Evolutionary conservation across 2,888 invertebrate genomes (phyloP).

Genomic region (Xestobium rufovillosum): DNA sequence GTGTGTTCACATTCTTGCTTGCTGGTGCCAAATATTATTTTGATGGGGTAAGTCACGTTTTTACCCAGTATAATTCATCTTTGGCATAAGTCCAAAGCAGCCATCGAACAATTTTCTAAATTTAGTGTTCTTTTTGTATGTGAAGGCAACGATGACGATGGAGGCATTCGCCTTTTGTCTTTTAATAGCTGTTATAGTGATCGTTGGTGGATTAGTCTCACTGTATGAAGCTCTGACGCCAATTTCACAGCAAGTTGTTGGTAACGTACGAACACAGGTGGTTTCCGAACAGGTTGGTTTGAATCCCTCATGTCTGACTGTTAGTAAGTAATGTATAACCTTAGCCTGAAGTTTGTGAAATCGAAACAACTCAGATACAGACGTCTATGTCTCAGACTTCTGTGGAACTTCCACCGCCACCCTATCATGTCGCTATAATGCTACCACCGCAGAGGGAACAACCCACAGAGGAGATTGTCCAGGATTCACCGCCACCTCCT

Average conservation of each 20-base stretch:
- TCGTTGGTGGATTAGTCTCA: slow-evolving; percentile 56
- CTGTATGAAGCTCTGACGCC: slow-evolving; percentile 43
- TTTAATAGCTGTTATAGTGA: slow-evolving; percentile 54
- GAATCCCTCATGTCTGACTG: too few relatives aligned
- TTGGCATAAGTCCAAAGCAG: too few relatives aligned
- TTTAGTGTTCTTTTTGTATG: slow-evolving; percentile 46
- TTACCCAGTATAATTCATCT: neutral
- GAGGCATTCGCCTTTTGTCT: slow-evolving; percentile 44
- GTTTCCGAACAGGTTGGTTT: too few relatives aligned
- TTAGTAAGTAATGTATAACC: too few relatives aligned
- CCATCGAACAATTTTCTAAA: slow-evolving; percentile 54
- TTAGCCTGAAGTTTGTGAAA: slow-evolving; percentile 15
- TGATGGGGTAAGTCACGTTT: slow-evolving; percentile 27
- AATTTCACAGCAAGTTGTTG: slow-evolving; percentile 11
- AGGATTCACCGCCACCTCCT: slow-evolving; percentile 63
- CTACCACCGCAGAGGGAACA: slow-evolving; percentile 53
- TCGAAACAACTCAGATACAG: slow-evolving; percentile 23
- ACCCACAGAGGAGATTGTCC: slow-evolving; percentile 34
- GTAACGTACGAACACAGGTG: too few relatives aligned
- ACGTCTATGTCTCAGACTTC: slow-evolving; percentile 23
- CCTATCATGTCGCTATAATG: slow-evolving; percentile 72
- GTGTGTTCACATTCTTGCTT: slow-evolving; percentile 60
- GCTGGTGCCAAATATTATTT: slow-evolving; percentile 68
- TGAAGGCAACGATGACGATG: slow-evolving; percentile 32
- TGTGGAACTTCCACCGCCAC: slow-evolving; percentile 58